Conservation (phyloP, 2,888 invertebrate species). For the Dolomedes plantarius region DNA sequence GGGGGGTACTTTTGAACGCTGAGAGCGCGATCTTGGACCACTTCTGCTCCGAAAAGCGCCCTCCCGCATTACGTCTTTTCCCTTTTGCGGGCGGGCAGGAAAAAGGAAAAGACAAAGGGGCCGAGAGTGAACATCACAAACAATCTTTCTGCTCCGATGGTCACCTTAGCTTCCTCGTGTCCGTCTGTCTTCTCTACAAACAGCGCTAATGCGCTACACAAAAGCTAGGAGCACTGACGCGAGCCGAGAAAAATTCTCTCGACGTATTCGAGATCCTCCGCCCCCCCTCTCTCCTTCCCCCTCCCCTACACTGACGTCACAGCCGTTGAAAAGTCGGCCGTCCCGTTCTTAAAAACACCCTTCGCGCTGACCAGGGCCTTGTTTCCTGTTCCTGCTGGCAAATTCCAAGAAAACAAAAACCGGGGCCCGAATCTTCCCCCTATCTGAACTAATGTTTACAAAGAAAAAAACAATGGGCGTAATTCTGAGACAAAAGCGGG, state of each 20-base stretch:
- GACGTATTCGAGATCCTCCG: slow-evolving; percentile 7
- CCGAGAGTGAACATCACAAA: slow-evolving; percentile 66
- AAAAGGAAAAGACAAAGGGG: slow-evolving; percentile 5
- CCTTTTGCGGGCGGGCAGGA: slow-evolving; percentile 1
- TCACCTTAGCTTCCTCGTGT: slow-evolving; percentile 28
- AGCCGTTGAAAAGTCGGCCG: slow-evolving; percentile 11
- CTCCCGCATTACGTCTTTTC: neutral
- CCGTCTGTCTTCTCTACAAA: slow-evolving; percentile 61
- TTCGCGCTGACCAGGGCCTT: neutral
- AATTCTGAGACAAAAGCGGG: slow-evolving; percentile 49
- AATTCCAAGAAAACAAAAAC: neutral
- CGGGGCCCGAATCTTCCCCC: neutral
- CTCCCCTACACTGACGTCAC: slow-evolving; percentile 15
- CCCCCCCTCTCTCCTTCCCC: too few relatives aligned
- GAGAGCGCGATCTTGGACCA: slow-evolving; percentile 7
- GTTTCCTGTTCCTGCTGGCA: neutral
- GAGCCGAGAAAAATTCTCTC: slow-evolving; percentile 54
- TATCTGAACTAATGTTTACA: slow-evolving; percentile 52
- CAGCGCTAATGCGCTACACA: slow-evolving; percentile 65
- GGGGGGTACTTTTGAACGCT: neutral
- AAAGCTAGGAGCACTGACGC: slow-evolving; percentile 59
- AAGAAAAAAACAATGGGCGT: slow-evolving; percentile 60
- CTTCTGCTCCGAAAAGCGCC: neutral
- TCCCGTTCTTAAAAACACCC: slow-evolving; percentile 1
- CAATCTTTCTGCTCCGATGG: slow-evolving; percentile 64